These are phyloP conservation scores for Erethizon dorsatum DNA, from an alignment of 2,797 vertebrate species.

Conservation along the genomic window DNA sequence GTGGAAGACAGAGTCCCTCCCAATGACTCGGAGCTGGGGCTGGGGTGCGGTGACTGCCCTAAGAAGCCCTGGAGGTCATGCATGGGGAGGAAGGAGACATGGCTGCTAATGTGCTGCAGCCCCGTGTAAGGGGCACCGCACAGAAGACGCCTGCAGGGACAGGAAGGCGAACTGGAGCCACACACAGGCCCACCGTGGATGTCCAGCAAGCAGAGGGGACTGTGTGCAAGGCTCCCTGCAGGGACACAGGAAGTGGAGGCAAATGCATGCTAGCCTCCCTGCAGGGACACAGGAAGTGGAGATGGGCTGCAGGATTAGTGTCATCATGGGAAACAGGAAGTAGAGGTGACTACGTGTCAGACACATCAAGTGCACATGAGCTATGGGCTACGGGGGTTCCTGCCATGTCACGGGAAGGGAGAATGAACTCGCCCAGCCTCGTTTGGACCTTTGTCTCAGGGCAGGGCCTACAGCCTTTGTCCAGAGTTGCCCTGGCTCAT, in stretches of 20 bases:
- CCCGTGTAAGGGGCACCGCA: too few species aligned
- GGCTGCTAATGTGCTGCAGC: background rate
- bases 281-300: background rate
- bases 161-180: background rate
- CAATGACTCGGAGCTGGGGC: accelerated
- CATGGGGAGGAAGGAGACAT: accelerated
- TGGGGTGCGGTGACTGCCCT: accelerated
- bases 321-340: background rate
- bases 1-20: background rate
- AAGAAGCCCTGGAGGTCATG: too few species aligned
- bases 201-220: background rate
- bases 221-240: background rate
- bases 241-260: background rate
- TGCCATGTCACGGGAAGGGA: too few species aligned
- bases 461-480: background rate
- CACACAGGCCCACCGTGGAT: too few species aligned
- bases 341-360: background rate
- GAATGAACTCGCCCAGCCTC: background rate
- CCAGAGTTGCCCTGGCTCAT: background rate
- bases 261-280: accelerated
- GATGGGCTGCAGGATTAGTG: background rate
- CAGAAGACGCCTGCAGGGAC: too few species aligned
- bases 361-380: background rate
- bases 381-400: accelerated
- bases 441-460: background rate